phyloP scores from a whole-genome alignment of 2,888 invertebrate species.

The Drosophila meridionalis region DNA sequence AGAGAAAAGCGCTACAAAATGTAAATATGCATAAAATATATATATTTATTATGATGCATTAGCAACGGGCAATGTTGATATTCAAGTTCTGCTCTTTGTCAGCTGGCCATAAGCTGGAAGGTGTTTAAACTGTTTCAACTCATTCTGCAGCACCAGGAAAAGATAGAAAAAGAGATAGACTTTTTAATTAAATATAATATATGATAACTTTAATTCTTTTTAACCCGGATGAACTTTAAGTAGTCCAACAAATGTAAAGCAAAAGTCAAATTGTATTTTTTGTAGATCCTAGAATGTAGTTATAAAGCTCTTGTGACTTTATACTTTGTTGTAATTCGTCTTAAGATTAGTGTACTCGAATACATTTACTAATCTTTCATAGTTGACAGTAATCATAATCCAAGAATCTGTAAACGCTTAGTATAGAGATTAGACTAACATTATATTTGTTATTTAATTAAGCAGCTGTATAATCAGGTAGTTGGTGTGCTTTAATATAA shows the following conservation, averaged over 20 bases:
- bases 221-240: neutral
- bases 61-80: constrained; percentile 20
- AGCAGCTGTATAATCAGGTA: no score
- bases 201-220: neutral
- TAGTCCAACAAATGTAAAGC: neutral
- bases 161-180: neutral
- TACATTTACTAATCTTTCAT: no score
- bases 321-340: neutral
- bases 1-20: constrained; percentile 8
- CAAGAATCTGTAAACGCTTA: no score
- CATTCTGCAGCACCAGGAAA: neutral
- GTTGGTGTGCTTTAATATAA: no score
- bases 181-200: neutral
- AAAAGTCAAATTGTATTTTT: neutral
- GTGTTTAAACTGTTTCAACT: constrained; percentile 1
- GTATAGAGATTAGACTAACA: no score
- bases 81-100: constrained; percentile 21
- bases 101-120: neutral
- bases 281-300: neutral
- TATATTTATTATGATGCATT: constrained; percentile 56
- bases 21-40: constrained; percentile 52
- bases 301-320: neutral
- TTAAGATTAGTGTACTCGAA: no score
- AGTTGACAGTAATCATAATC: no score
- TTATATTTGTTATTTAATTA: no score